Base-by-base conservation (phyloP, 2,113 vertebrate species). In the Sinocyclocheilus anshuiensis region DNA sequence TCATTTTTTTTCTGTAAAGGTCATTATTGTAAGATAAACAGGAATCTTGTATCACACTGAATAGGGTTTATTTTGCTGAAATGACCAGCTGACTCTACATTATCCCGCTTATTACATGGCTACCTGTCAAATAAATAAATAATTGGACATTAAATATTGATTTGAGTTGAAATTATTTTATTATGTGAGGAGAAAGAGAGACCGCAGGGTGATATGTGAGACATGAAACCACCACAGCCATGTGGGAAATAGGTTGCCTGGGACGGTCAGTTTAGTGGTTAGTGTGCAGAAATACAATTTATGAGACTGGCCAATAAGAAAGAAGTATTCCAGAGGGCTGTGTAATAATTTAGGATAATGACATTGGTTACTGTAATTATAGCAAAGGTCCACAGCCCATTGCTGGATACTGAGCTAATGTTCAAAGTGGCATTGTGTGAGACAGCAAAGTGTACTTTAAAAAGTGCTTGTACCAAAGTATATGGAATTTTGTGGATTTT, bases 311-410 rank as follows among this genome's bases (percentile, higher is more conserved):
- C 42, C 42, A 48, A 16, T 76, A 24, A 48, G n/a, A 76, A 76
- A 8, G 10, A 50, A 50, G 42, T 76, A 50, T 48, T 76, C 12
- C 72, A 50, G 42, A 48, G 39, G 42, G 42, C 39, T 16, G 3
- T 76, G 72, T 76, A 76, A 42, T 12, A 72, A n/a, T 42, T 72
- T 26, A 26, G 4, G 6, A 50, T 76, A 48, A 76, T 48, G 11
- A 50, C 12, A 26, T 76, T 48, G 72, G 26, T 76, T 6, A 26
- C 50, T 95, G 92, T 94, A 93, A 94, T 90, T 90, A 84, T 92
- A 89, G 90, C 92, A 94, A 93, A 94, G 93, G 86, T 92, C 90
- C 91, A 89, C 89, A 89, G 89, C 88, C 91, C 89, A 93, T 92
- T 48, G 3, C 45, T 48, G 45, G 45, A 48, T 2, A 33, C 29